Conservation (phyloP, 2,113 vertebrate genomes). For the Brachirus orientalis region DNA sequence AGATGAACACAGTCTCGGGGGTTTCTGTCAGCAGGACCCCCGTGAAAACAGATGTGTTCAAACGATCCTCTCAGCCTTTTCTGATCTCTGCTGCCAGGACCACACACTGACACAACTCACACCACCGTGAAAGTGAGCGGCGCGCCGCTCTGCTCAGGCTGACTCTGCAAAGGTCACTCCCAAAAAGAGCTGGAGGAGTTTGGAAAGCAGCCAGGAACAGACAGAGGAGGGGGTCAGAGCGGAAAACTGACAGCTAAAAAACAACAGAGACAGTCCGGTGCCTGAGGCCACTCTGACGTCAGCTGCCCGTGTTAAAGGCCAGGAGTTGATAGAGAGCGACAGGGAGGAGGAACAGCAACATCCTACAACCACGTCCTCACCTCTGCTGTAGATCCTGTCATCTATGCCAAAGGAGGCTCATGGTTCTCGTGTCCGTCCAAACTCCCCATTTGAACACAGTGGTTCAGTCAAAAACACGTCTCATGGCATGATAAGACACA, state of each 20-base stretch:
- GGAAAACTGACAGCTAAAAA: slow-evolving; percentile 60
- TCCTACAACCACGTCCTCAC: slow-evolving; percentile 31
- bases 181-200: slow-evolving; percentile 61
- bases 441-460: background rate
- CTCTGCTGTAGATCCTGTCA: slow-evolving; percentile 10
- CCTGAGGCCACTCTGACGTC: slow-evolving; percentile 37
- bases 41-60: slow-evolving; percentile 29
- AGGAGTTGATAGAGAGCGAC: slow-evolving; percentile 25
- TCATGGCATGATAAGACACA: too few species aligned
- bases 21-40: slow-evolving; percentile 25
- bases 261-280: slow-evolving; percentile 51
- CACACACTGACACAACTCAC: slow-evolving; percentile 49
- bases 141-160: slow-evolving; percentile 46
- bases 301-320: slow-evolving; percentile 46
- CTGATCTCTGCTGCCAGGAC: slow-evolving; percentile 29
- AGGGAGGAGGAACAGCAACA: slow-evolving; percentile 10
- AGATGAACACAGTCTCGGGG: slow-evolving; percentile 31
- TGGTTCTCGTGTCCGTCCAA: background rate
- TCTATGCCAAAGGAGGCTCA: background rate
- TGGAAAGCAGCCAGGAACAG: slow-evolving; percentile 55
- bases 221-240: slow-evolving; percentile 1
- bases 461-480: too few species aligned
- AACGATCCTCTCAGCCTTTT: slow-evolving; percentile 31
- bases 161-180: slow-evolving; percentile 71
- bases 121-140: slow-evolving; percentile 35